These are phyloP conservation scores for Stichopus horrens DNA, from an alignment of 53 echinoderm and acorn worm genomes.

Conservation along the genomic window DNA sequence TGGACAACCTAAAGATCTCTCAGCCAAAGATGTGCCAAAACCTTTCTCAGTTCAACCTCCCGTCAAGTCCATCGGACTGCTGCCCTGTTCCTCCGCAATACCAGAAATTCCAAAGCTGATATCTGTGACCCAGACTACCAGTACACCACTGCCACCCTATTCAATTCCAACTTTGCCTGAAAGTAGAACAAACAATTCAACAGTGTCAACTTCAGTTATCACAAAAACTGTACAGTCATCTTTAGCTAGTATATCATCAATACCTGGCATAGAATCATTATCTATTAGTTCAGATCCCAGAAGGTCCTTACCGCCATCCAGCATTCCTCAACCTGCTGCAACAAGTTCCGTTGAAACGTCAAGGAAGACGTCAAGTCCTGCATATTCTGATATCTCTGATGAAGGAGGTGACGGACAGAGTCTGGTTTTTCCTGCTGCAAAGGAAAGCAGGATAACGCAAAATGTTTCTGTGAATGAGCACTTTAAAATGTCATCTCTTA, in stretches of 20 bases:
- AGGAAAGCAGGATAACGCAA: conserved; percentile 4
- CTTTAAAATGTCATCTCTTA: conserved; percentile 40
- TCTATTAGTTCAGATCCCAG: conserved; percentile 35
- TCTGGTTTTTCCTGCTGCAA: conserved; percentile 9
- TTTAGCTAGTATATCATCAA: conserved; percentile 53
- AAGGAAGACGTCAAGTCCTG: conserved; percentile 63
- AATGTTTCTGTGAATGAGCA: neutral
- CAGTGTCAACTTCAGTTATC: conserved; percentile 37
- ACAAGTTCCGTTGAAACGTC: conserved; percentile 24
- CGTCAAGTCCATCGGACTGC: neutral
- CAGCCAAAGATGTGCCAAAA: conserved; percentile 59
- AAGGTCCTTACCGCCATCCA: neutral
- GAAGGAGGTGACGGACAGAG: conserved; percentile 77
- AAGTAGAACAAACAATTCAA: conserved; percentile 39
- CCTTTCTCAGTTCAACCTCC: conserved; percentile 35
- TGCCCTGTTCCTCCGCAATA: conserved; percentile 49
- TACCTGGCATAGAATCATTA: conserved; percentile 45
- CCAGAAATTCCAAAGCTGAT: conserved; percentile 98
- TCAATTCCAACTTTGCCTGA: conserved; percentile 11
- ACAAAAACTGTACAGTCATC: conserved; percentile 54
- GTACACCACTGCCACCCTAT: conserved; percentile 53
- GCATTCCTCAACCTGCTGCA: conserved; percentile 15
- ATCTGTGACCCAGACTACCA: conserved; percentile 79
- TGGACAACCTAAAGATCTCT: conserved; percentile 30
- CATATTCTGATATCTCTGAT: conserved; percentile 98